Conservation (phyloP, 2,113 vertebrate genomes). For the Ranitomeya imitator region DNA sequence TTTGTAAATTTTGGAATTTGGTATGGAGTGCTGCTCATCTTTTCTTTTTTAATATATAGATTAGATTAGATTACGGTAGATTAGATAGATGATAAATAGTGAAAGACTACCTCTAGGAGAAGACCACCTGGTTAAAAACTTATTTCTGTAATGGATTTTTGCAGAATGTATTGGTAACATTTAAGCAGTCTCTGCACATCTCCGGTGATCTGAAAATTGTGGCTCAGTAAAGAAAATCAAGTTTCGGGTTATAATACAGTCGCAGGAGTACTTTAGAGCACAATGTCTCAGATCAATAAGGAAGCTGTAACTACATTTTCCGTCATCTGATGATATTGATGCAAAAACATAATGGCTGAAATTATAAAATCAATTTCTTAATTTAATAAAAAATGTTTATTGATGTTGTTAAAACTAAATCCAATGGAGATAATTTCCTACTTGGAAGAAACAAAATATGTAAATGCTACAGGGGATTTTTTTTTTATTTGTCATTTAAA, state of each 20-base stretch:
- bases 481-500: not conserved
- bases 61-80: too few relatives aligned
- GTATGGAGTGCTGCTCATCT: too few relatives aligned
- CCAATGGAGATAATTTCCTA: constrained; percentile 83
- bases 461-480: not conserved
- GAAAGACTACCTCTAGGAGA: not conserved
- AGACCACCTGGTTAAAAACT: not conserved
- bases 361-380: constrained; percentile 98
- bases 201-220: constrained; percentile 74
- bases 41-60: too few relatives aligned
- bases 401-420: constrained; percentile 82
- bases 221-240: constrained; percentile 82
- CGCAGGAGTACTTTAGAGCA: constrained; percentile 80
- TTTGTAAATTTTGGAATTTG: too few relatives aligned
- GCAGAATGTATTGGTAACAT: constrained; percentile 66
- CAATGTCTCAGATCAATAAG: constrained; percentile 88
- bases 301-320: constrained; percentile 93
- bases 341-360: constrained; percentile 82
- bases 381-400: constrained; percentile 96
- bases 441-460: constrained; percentile 68
- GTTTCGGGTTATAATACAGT: constrained; percentile 97
- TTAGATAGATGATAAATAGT: not conserved
- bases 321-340: constrained; percentile 85
- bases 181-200: constrained; percentile 69
- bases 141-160: not conserved